These are phyloP conservation scores for Arnoldichthys spilopterus DNA, from an alignment of 2,797 vertebrate species.

Conservation along the genomic window DNA sequence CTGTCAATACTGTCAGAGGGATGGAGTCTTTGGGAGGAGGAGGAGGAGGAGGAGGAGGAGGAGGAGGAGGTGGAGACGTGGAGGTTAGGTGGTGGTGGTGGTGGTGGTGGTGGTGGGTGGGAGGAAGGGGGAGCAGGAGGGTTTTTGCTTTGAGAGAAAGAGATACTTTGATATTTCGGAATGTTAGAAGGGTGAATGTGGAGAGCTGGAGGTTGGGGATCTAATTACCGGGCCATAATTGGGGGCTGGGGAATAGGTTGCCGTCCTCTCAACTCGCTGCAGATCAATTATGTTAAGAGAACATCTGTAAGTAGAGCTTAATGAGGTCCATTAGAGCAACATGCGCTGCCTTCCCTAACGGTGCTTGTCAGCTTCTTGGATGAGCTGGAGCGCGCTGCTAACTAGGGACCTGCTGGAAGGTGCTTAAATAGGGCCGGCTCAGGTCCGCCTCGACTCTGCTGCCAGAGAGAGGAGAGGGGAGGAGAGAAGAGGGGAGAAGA, in stretches of 20 bases:
- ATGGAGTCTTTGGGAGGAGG: slow-evolving; percentile 81
- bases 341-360: slow-evolving; percentile 98
- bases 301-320: slow-evolving; percentile 99
- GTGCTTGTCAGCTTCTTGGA: slow-evolving; percentile 99
- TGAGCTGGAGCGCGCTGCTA: slow-evolving; percentile 97
- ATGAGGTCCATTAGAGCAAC: slow-evolving; percentile 99
- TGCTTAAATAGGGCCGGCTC: slow-evolving; percentile 94
- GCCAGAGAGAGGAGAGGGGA: slow-evolving; percentile 68
- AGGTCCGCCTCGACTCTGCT: slow-evolving; percentile 78
- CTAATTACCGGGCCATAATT: slow-evolving; percentile 99
- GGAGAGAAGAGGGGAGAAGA: slow-evolving; percentile 46
- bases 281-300: slow-evolving; percentile 99
- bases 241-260: slow-evolving; percentile 99
- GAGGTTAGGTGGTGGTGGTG: slow-evolving; percentile 60
- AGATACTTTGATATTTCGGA: slow-evolving; percentile 99
- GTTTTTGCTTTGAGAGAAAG: slow-evolving; percentile 94
- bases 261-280: slow-evolving; percentile 99
- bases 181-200: slow-evolving; percentile 99
- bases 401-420: slow-evolving; percentile 95
- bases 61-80: slow-evolving; percentile 58
- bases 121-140: slow-evolving; percentile 72
- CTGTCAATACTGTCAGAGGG: slow-evolving; percentile 96
- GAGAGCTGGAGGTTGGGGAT: slow-evolving; percentile 99
- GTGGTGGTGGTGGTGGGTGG: slow-evolving; percentile 39
- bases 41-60: slow-evolving; percentile 55